Percentiles rank a stretch among this genome's conserved stretches.
phyloP scores from a whole-genome alignment of 1,140 invertebrate genomes.

The Dreissena rostriformis region DNA sequence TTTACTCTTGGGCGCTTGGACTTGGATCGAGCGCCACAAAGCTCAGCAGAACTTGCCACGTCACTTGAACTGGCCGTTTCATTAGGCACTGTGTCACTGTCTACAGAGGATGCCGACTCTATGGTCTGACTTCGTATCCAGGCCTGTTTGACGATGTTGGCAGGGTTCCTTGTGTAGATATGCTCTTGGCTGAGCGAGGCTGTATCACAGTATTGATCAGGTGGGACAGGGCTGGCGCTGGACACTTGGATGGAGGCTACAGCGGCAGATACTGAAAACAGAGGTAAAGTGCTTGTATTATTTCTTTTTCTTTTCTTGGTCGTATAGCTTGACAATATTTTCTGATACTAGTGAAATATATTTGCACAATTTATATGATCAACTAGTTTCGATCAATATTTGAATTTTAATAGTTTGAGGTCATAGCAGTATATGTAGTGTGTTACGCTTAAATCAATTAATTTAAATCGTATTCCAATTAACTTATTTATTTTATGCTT shows the following conservation, averaged over 20 bases:
- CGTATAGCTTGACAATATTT: too few relatives aligned
- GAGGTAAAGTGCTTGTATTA: not conserved
- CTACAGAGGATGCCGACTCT: constrained; percentile 24
- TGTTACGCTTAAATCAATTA: too few relatives aligned
- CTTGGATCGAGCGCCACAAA: constrained; percentile 7
- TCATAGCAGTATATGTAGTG: too few relatives aligned
- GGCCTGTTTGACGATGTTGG: constrained; percentile 52
- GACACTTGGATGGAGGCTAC: constrained; percentile 54
- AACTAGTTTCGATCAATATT: too few relatives aligned
- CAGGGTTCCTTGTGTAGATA: constrained; percentile 23
- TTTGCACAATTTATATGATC: too few relatives aligned
- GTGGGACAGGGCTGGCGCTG: constrained; percentile 40
- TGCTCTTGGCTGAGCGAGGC: constrained; percentile 14
- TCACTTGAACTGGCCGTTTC: constrained; percentile 37
- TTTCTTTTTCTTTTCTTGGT: too few relatives aligned
- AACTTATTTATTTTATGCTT: too few relatives aligned
- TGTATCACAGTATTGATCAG: constrained; percentile 35
- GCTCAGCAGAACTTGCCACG: constrained; percentile 44
- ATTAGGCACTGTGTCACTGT: constrained; percentile 31
- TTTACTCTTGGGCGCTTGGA: constrained; percentile 49
- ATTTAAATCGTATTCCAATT: too few relatives aligned
- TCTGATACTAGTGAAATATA: too few relatives aligned
- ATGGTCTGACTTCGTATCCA: constrained; percentile 50
- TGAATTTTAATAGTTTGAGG: too few relatives aligned
- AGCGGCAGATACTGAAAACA: constrained; percentile 50